These are phyloP conservation scores for Dione vanillae DNA, from an alignment of 2,888 invertebrate species.

Conservation along the genomic window DNA sequence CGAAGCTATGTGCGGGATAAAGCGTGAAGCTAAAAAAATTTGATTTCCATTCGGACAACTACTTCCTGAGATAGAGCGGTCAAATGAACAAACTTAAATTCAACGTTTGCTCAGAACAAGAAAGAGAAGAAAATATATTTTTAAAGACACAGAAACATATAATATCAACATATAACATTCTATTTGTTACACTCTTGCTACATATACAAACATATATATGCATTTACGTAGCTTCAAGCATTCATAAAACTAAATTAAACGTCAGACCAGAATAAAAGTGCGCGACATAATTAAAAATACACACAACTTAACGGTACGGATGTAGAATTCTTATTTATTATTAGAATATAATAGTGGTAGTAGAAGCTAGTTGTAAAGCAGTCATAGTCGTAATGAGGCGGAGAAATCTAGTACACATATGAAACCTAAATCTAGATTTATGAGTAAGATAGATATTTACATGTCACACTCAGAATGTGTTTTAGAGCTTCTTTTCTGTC, in stretches of 20 bases:
- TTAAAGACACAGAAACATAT: background rate
- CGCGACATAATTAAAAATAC: conserved; percentile 47
- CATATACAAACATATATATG: too few species aligned
- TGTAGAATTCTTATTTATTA: conserved; percentile 18
- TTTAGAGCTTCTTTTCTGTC: too few species aligned
- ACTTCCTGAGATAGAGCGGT: too few species aligned
- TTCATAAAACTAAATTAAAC: conserved; percentile 49
- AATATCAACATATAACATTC: background rate
- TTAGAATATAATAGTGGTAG: conserved; percentile 1
- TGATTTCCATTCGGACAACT: background rate
- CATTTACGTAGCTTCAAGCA: conserved; percentile 15
- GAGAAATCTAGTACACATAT: too few species aligned
- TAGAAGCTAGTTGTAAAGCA: background rate
- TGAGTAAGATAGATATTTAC: too few species aligned
- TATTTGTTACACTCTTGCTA: conserved; percentile 14
- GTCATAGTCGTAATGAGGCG: too few species aligned
- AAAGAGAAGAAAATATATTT: background rate
- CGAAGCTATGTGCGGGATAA: too few species aligned
- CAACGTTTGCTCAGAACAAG: background rate
- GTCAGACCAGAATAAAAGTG: conserved; percentile 45
- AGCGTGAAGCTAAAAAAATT: too few species aligned
- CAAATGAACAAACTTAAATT: too few species aligned
- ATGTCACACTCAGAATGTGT: too few species aligned
- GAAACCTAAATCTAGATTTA: too few species aligned
- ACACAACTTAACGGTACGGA: conserved; percentile 28